Percentiles rank a stretch among this genome's conserved stretches.
phyloP scores from a whole-genome alignment of 2,113 vertebrate genomes.

The Mystacornis crossleyi region DNA sequence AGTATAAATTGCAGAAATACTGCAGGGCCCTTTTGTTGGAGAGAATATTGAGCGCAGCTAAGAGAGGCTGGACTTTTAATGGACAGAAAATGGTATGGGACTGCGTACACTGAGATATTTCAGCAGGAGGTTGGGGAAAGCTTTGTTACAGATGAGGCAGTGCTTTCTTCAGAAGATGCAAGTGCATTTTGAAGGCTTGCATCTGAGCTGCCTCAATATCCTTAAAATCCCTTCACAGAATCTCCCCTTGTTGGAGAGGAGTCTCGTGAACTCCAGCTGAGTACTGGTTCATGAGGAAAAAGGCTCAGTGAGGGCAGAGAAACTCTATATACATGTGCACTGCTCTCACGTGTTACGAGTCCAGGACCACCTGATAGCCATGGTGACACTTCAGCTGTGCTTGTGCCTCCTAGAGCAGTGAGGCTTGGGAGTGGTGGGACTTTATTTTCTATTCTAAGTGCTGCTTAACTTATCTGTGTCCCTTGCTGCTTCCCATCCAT shows the following conservation, averaged over 20 bases:
- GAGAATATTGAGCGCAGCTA: not conserved
- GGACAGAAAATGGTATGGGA: not conserved
- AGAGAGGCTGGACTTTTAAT: not conserved
- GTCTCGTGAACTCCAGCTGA: not conserved
- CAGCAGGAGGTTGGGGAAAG: not conserved
- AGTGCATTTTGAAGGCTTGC: not conserved
- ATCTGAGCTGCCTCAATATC: not conserved
- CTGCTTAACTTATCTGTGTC: not conserved
- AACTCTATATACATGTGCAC: not conserved
- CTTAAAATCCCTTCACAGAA: not conserved
- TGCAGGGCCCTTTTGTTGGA: not conserved
- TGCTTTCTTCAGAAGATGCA: not conserved
- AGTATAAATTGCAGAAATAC: not conserved
- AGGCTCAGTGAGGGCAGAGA: not conserved
- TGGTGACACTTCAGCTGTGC: constrained; percentile 40
- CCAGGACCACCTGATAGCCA: not conserved
- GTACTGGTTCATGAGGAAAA: not conserved
- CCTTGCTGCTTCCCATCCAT: not conserved
- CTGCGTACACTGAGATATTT: not conserved
- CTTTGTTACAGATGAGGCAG: not conserved
- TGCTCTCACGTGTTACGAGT: not conserved
- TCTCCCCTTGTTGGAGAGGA: not conserved
- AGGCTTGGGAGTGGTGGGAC: not conserved
- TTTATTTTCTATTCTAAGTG: not conserved
- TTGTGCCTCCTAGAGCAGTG: not conserved